Conservation (phyloP, 2,888 invertebrate species). For the Hydropsyche betteni region DNA sequence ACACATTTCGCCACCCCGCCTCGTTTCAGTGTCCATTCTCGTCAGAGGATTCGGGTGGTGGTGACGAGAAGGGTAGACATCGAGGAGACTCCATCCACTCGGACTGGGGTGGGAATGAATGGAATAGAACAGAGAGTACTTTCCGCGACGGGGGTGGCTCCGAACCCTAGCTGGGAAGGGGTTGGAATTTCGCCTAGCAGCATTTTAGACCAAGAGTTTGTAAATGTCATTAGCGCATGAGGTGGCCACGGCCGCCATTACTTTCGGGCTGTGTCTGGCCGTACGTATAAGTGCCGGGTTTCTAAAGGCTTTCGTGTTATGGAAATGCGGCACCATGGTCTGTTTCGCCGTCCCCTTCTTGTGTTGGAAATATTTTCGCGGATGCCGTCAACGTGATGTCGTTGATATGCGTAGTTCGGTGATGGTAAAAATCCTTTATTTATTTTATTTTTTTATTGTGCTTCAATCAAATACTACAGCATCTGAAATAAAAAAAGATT, state of each 20-base stretch:
- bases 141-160: conserved; percentile 14
- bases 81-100: neutral
- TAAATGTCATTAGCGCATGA: conserved; percentile 52
- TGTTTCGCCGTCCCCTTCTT: neutral
- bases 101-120: conserved; percentile 2
- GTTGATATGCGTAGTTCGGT: too few species aligned
- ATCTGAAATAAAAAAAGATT: too few species aligned
- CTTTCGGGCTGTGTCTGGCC: conserved; percentile 48
- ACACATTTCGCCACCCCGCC: neutral
- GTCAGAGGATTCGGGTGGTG: conserved; percentile 14
- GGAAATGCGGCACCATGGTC: conserved; percentile 31
- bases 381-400: too few species aligned
- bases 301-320: conserved; percentile 24
- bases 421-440: too few species aligned
- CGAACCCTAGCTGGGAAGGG: conserved; percentile 15
- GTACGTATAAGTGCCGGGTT: conserved; percentile 36
- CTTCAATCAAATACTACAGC: too few species aligned
- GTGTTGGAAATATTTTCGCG: conserved; percentile 15
- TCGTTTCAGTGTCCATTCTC: conserved; percentile 39
- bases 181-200: conserved; percentile 46
- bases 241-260: conserved; percentile 50
- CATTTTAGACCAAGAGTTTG: conserved; percentile 51
- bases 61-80: neutral
- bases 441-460: too few species aligned
- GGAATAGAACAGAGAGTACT: conserved; percentile 2